Percentiles rank a stretch among this genome's conserved stretches.
Conservation (phyloP, 1,140 invertebrate genomes). For the Paracyclopina nana region DNA sequence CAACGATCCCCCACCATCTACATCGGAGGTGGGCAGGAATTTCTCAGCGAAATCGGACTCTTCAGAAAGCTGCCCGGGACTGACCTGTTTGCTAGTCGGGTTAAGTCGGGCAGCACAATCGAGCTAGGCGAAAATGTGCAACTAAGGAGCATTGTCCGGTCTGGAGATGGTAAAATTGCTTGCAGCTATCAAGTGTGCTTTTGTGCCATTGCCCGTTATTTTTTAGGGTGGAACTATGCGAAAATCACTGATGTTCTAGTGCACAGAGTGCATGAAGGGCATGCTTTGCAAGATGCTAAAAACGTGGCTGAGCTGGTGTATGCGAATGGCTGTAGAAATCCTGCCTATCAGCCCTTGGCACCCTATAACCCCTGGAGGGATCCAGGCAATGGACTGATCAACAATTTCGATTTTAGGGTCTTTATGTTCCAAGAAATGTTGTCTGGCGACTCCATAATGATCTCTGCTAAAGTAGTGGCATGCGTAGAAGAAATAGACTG, state of each 20-base stretch:
- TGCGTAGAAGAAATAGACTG: conserved; percentile 40
- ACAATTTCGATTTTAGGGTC: conserved; percentile 35
- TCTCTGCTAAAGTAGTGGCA: conserved; percentile 37
- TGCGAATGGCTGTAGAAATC: conserved; percentile 37
- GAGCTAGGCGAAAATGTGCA: conserved; percentile 42
- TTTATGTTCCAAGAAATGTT: conserved; percentile 46
- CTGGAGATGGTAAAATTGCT: conserved; percentile 35
- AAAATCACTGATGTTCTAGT: conserved; percentile 37
- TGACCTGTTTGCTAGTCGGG: conserved; percentile 32
- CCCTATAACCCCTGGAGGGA: conserved; percentile 31
- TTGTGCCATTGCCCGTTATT: neutral
- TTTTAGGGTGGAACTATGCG: conserved; percentile 38
- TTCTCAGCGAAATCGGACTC: conserved; percentile 37
- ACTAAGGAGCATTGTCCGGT: conserved; percentile 34
- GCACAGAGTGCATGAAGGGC: conserved; percentile 24
- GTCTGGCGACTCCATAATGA: conserved; percentile 37
- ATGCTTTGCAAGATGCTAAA: conserved; percentile 24
- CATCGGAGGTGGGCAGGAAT: conserved; percentile 32
- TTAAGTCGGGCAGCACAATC: conserved; percentile 35
- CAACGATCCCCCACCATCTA: conserved; percentile 24
- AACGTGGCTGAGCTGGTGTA: conserved; percentile 32
- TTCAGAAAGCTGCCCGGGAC: conserved; percentile 31
- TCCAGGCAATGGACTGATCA: conserved; percentile 27
- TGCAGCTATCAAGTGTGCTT: neutral
- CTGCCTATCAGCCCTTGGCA: conserved; percentile 28